Evolutionary conservation across 2,797 vertebrate genomes (phyloP).

Genomic region (Prionace glauca): DNA sequence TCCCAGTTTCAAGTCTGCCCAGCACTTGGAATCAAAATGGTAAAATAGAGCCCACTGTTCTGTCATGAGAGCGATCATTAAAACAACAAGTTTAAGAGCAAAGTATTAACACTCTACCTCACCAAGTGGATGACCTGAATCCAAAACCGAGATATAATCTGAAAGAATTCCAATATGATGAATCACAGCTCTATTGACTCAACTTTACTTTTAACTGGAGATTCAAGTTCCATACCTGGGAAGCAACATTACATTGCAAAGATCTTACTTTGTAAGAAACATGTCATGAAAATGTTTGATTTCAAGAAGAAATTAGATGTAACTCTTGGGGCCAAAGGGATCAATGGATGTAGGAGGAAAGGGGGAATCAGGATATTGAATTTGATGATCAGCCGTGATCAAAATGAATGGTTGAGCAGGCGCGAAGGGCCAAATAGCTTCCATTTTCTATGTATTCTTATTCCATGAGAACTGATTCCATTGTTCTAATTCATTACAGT

Average conservation of each 20-base stretch:
- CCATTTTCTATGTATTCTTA: background rate
- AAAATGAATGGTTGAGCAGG: too few relatives aligned
- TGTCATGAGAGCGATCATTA: background rate
- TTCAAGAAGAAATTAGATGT: too few relatives aligned
- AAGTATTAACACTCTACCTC: background rate
- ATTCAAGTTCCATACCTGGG: background rate
- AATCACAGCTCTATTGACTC: background rate
- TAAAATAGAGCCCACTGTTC: background rate
- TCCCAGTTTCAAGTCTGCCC: too few relatives aligned
- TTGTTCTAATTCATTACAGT: background rate
- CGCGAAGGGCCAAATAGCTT: too few relatives aligned
- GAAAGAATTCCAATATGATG: background rate
- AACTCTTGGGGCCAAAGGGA: too few relatives aligned
- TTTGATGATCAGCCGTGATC: too few relatives aligned
- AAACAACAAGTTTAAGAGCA: background rate
- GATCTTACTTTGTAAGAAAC: background rate
- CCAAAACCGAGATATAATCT: background rate
- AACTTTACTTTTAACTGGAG: background rate
- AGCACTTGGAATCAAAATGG: too few relatives aligned
- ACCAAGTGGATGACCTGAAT: background rate
- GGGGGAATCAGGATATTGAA: too few relatives aligned
- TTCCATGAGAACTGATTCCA: background rate
- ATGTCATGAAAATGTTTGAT: background rate
- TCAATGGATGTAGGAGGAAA: too few relatives aligned
- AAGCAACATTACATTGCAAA: background rate